Evolutionary conservation across 2,888 invertebrate species (phyloP).

Genomic region (Meteorus colon): DNA sequence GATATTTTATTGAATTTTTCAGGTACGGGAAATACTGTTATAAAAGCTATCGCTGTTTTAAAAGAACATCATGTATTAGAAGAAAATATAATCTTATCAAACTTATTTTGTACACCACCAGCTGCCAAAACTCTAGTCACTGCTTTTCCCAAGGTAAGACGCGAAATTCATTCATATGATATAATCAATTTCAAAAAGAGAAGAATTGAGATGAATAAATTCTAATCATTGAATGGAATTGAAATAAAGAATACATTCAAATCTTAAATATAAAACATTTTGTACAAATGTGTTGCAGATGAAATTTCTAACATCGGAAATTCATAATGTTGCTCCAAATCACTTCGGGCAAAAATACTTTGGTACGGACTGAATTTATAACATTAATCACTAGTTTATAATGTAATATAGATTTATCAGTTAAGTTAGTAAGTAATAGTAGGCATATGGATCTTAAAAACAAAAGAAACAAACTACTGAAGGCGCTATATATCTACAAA

Average conservation of each 20-base stretch:
- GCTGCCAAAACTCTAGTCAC: conserved; percentile 89
- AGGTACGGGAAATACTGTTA: conserved; percentile 96
- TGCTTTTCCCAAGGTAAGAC: conserved; percentile 83
- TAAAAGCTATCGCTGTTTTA: conserved; percentile 93
- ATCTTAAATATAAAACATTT: too few relatives aligned
- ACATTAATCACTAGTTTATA: conserved; percentile 33
- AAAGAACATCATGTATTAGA: conserved; percentile 96
- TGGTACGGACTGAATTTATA: conserved; percentile 87
- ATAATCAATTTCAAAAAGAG: conserved; percentile 3
- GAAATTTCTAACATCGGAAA: conserved; percentile 96
- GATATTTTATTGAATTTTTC: conserved; percentile 39
- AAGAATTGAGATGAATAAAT: conserved; percentile 25
- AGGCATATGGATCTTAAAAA: background rate
- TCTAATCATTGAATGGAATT: background rate
- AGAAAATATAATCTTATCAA: conserved; percentile 96
- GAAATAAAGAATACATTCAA: background rate
- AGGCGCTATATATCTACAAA: conserved; percentile 24
- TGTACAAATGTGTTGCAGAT: conserved; percentile 75
- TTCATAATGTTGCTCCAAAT: conserved; percentile 95
- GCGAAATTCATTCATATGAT: conserved; percentile 13
- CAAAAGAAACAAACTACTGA: conserved; percentile 21
- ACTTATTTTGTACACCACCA: conserved; percentile 96
- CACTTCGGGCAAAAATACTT: conserved; percentile 99
- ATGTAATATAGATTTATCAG: conserved; percentile 1
- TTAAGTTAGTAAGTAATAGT: conserved; percentile 6